Base-by-base conservation (phyloP, 1,140 invertebrate genomes). In the Berghia stephanieae region DNA sequence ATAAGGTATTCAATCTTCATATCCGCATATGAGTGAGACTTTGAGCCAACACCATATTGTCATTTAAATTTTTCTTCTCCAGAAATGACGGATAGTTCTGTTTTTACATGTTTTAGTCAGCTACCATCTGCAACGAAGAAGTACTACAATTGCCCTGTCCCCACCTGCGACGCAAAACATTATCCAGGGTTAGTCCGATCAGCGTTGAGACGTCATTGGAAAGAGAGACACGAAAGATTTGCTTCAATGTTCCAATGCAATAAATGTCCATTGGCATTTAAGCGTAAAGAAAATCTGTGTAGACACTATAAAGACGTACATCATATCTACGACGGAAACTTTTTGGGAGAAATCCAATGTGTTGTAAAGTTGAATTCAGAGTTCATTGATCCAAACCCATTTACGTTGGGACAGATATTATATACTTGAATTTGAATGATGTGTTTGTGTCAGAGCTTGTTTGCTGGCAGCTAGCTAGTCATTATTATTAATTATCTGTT, bases 211-310 rank as follows among this genome's bases (percentile, higher is more conserved):
- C 42, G 42, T 16, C 69, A 71, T 36, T 71, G 69, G 69, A 34
- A 16, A 24, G 69, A 71, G 36, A 71, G 52, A 49, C 69, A 71
- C 52, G 69, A 71, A 49, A 44, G n/a, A 8, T 49, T 44, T 38
- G 18, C 52, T 3, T 21, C 38, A 27, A 71, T 27, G 24, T 71
- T 49, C 27, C n/a, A 49, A 18, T 71, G 69, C 36, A 24, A 42
- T 31, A 24, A 49, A n/a, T 71, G 69, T 52, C 4, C n/a, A 5
- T 49, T 24, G 24, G 46, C 44, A 34, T 21, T 27, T 27, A 71
- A 71, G 24, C 46, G 69, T n/a, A 71, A 71, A 71, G 31, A 27
- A 43, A 38, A 71, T 71, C 24, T 71, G 42, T 27, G 24, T 24
- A 27, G 40, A 27, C 69, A 71, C 24, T 44, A 24, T 24, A n/a